Conservation (phyloP, 2,888 invertebrate genomes). For the Cheilosia urbana region DNA sequence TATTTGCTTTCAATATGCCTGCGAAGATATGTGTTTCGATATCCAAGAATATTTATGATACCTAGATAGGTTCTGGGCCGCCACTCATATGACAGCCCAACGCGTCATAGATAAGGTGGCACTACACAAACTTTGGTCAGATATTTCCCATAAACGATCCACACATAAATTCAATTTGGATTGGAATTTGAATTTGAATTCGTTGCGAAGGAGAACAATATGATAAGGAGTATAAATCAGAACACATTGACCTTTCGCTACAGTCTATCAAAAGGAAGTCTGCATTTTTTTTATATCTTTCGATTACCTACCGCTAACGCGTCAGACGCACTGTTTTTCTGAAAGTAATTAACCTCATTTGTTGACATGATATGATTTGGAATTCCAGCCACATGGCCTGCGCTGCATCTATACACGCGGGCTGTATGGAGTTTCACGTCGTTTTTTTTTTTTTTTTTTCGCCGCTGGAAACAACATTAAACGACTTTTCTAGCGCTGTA, state of each 20-base stretch:
- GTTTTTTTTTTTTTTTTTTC: constrained; percentile 21
- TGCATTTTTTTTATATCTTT: too few relatives aligned
- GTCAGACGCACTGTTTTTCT: constrained; percentile 49
- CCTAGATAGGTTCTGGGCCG: constrained; percentile 11
- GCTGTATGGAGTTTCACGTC: constrained; percentile 36
- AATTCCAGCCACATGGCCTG: constrained; percentile 69
- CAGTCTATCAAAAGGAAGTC: background rate
- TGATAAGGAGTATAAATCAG: constrained; percentile 58
- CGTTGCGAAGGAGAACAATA: background rate
- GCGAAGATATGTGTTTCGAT: constrained; percentile 20
- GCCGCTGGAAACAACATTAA: constrained; percentile 46
- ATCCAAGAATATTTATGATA: constrained; percentile 68
- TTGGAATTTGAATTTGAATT: constrained; percentile 30
- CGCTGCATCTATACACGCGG: constrained; percentile 27
- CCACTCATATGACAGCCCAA: constrained; percentile 37
- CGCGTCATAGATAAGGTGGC: constrained; percentile 40
- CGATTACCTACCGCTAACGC: constrained; percentile 10
- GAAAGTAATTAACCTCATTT: constrained; percentile 72
- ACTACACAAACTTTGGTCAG: constrained; percentile 47
- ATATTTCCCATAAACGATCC: constrained; percentile 27
- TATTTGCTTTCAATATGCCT: constrained; percentile 52
- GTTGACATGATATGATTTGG: constrained; percentile 73
- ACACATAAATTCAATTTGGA: constrained; percentile 46
- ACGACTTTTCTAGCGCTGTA: constrained; percentile 22
- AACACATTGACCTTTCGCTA: constrained; percentile 64